Conservation (phyloP, 1,140 invertebrate genomes). For the Papilio helenus region DNA sequence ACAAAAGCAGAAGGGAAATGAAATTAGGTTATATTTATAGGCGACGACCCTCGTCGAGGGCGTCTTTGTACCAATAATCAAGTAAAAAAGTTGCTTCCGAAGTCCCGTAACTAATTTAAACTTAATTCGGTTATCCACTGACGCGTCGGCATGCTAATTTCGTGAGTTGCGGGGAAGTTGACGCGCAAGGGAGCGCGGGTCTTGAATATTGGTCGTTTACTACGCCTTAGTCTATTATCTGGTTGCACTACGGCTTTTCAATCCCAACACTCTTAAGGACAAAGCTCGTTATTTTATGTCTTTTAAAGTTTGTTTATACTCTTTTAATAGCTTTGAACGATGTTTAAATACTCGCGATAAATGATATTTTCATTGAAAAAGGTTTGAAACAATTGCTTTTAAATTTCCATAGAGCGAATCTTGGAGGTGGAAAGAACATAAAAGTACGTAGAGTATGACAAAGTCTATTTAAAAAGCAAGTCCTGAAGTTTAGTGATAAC, state of each 20-base stretch:
- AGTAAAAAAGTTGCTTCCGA: constrained; percentile 39
- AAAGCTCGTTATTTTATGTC: neutral
- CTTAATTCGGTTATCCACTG: constrained; percentile 45
- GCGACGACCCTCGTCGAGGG: constrained; percentile 38
- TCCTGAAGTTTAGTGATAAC: neutral
- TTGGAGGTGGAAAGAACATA: neutral
- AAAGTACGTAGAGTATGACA: neutral
- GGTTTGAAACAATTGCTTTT: neutral
- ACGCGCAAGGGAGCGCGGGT: constrained; percentile 15
- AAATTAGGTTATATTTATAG: constrained; percentile 39
- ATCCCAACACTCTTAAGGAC: neutral
- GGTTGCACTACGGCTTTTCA: neutral
- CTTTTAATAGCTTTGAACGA: constrained; percentile 7
- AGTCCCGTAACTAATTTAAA: constrained; percentile 48
- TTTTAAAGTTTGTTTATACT: neutral
- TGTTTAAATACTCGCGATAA: neutral
- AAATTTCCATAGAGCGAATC: neutral
- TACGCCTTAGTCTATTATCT: constrained; percentile 13
- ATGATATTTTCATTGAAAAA: neutral
- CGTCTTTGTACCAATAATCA: constrained; percentile 42
- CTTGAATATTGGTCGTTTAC: constrained; percentile 10
- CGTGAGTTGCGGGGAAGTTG: constrained; percentile 19
- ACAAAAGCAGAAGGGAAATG: constrained; percentile 34
- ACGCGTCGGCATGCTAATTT: constrained; percentile 44
- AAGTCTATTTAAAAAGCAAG: neutral